A percentile compares a stretch with the other conserved stretches of the same genome.
Evolutionary conservation across 2,113 vertebrate species (phyloP).

Genomic region (Myrmecophaga tridactyla): DNA sequence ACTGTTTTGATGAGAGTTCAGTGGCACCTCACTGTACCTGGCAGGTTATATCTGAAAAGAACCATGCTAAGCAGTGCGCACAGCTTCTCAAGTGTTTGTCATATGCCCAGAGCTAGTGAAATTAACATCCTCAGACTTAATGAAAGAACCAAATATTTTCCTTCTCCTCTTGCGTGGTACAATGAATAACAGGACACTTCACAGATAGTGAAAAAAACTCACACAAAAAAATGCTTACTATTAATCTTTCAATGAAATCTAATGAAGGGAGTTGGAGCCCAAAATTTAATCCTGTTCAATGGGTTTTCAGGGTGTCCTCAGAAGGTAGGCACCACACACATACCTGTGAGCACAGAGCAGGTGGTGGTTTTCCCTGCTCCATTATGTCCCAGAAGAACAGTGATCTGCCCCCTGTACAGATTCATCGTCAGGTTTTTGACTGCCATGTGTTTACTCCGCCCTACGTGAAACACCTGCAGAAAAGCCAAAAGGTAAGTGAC

Average conservation of each 20-base stretch:
- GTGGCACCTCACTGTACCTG: neutral
- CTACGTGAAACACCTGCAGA: conserved; percentile 84
- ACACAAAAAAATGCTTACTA: neutral
- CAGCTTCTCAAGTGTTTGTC: neutral
- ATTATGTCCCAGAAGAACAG: conserved; percentile 90
- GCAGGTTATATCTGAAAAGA: neutral
- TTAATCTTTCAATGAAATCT: neutral
- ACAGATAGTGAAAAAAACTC: neutral
- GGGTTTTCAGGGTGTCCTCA: neutral
- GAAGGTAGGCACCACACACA: neutral
- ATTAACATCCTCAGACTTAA: neutral
- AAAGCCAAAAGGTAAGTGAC: neutral
- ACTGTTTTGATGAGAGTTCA: neutral
- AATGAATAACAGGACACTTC: neutral
- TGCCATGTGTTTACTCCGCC: conserved; percentile 81
- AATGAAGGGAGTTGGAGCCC: neutral
- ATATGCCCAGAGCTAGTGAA: neutral
- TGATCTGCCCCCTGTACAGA: conserved; percentile 91
- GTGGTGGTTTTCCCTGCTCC: conserved; percentile 90
- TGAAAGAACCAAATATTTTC: neutral
- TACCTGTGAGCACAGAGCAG: conserved; percentile 89
- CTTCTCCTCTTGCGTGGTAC: neutral
- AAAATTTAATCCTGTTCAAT: neutral
- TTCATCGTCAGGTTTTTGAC: conserved; percentile 87
- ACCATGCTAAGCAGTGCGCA: neutral